A percentile compares a stretch with the other conserved stretches of the same genome.
Evolutionary conservation across 2,113 vertebrate species (phyloP).

Genomic region (Lepus europaeus): DNA sequence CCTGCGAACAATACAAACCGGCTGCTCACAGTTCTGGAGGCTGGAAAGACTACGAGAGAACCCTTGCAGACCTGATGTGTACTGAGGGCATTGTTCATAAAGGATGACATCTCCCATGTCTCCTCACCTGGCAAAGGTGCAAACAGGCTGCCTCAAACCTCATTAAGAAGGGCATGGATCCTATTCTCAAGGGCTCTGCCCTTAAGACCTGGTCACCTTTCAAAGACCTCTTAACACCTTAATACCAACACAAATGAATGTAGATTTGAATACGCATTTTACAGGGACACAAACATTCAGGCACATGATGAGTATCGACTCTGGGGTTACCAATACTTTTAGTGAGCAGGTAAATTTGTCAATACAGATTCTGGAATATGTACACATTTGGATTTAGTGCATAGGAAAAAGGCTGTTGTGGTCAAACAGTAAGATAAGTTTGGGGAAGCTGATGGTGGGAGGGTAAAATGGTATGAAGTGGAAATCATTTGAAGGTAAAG

Average conservation of each 20-base stretch:
- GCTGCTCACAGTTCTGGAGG: not conserved
- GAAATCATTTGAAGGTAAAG: not conserved
- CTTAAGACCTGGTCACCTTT: not conserved
- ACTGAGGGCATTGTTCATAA: not conserved
- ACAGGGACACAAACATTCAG: not conserved
- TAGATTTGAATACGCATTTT: not conserved
- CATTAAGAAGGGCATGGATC: not conserved
- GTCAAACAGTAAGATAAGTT: constrained; percentile 36
- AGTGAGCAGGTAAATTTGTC: not conserved
- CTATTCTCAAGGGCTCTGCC: not conserved
- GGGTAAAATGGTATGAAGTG: not conserved
- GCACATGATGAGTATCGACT: not conserved
- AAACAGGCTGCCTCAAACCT: not conserved
- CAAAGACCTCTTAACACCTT: not conserved
- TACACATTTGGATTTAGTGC: not conserved
- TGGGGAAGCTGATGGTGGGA: constrained; percentile 1
- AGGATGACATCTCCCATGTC: not conserved
- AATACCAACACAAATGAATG: not conserved
- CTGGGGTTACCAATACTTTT: not conserved
- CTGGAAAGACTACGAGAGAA: not conserved
- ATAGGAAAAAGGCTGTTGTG: not conserved
- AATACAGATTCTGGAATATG: not conserved
- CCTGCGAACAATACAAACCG: not conserved
- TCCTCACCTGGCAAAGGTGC: not conserved
- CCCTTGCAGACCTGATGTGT: not conserved